Evolutionary conservation across 2,888 invertebrate genomes (phyloP).

Genomic region (Frankliniella intonsa): DNA sequence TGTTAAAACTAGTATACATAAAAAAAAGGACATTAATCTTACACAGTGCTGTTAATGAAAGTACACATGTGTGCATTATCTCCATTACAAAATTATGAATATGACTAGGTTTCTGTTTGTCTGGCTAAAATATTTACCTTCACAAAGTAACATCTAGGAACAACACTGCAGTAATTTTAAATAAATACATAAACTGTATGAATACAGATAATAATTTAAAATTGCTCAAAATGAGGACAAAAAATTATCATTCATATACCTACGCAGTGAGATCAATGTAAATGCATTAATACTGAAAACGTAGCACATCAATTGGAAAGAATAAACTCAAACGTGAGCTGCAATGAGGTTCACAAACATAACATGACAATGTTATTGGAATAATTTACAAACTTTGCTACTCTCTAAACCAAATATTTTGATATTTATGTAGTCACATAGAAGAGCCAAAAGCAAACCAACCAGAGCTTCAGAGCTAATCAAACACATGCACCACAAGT

Average conservation of each 20-base stretch:
- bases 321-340: neutral
- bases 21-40: too few relatives aligned
- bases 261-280: conserved; percentile 1
- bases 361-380: neutral
- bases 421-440: too few relatives aligned
- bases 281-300: neutral
- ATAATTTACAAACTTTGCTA: neutral
- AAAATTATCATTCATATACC: too few relatives aligned
- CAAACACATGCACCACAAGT: neutral
- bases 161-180: neutral
- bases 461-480: neutral
- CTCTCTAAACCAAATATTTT: too few relatives aligned
- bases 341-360: neutral
- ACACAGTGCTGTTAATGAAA: too few relatives aligned
- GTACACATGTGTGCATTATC: too few relatives aligned
- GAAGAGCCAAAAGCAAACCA: neutral
- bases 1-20: too few relatives aligned
- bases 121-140: too few relatives aligned
- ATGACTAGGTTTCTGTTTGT: too few relatives aligned
- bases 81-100: too few relatives aligned
- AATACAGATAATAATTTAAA: too few relatives aligned
- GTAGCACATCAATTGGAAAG: neutral
- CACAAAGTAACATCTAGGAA: neutral
- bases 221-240: neutral
- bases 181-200: neutral